Conservation (phyloP, 1,140 invertebrate genomes). For the Bombus affinis region DNA sequence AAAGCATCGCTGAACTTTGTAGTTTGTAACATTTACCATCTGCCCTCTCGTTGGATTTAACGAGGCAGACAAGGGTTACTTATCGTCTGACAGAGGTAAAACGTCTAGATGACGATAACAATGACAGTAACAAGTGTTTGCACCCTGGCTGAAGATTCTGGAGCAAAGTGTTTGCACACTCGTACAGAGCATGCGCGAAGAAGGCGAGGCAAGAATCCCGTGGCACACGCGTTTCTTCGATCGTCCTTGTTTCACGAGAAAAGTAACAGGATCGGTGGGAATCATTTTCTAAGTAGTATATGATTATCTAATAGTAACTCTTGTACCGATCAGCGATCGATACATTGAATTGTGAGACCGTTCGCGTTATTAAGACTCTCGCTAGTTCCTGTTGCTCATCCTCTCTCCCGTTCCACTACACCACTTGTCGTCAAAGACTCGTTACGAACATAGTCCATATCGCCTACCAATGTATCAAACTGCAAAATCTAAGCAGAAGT, state of each 20-base stretch:
- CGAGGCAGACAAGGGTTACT: conserved; percentile 1
- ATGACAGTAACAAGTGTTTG: conserved; percentile 33
- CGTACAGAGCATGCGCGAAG: conserved; percentile 42
- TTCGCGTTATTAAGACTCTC: not conserved
- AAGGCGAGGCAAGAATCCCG: conserved; percentile 33
- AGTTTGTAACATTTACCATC: not conserved
- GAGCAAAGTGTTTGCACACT: conserved; percentile 39
- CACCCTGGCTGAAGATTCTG: conserved; percentile 22
- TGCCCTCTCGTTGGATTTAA: not conserved
- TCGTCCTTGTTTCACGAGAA: conserved; percentile 49
- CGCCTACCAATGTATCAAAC: not conserved
- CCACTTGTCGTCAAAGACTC: not conserved
- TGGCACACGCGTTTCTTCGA: conserved; percentile 39
- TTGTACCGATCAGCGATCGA: not conserved
- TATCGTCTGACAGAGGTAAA: not conserved
- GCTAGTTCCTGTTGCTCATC: not conserved
- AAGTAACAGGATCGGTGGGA: not conserved
- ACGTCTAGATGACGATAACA: conserved; percentile 28
- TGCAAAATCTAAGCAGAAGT: not conserved
- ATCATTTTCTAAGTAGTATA: not conserved
- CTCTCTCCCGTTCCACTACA: not conserved
- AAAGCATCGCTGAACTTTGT: not conserved
- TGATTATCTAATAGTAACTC: not conserved
- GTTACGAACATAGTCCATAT: not conserved
- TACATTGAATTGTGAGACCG: too few relatives aligned